Conservation (phyloP, 2,797 vertebrate species). For the Hoplostethus mediterraneus region DNA sequence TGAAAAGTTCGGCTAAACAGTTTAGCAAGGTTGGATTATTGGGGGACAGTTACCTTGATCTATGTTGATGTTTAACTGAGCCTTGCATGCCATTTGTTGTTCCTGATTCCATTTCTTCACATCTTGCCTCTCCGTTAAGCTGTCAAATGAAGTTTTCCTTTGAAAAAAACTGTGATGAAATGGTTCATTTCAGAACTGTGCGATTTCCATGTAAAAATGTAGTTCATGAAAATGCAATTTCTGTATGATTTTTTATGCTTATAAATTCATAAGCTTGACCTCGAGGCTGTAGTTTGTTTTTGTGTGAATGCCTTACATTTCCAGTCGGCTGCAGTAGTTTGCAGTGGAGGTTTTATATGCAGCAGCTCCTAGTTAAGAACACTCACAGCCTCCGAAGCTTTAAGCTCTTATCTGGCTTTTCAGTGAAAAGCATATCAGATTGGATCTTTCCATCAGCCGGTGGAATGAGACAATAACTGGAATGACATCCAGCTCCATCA, state of each 20-base stretch:
- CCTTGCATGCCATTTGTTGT: slow-evolving; percentile 25
- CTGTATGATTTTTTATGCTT: slow-evolving; percentile 4
- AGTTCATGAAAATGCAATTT: slow-evolving; percentile 11
- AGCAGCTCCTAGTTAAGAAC: background rate
- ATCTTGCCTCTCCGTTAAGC: background rate
- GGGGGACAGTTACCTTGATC: background rate
- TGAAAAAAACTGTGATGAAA: slow-evolving; percentile 13
- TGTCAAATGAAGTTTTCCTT: slow-evolving; percentile 13
- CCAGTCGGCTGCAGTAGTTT: background rate
- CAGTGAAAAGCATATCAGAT: slow-evolving; percentile 4
- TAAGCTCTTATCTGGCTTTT: slow-evolving; percentile 3
- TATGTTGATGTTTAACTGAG: slow-evolving; percentile 14
- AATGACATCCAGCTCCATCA: slow-evolving; percentile 4
- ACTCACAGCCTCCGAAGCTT: background rate
- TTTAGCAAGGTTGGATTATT: background rate
- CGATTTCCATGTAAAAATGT: slow-evolving; percentile 15
- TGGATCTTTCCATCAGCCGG: background rate
- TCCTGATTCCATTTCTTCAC: background rate
- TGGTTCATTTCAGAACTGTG: slow-evolving; percentile 7
- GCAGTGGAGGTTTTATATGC: background rate
- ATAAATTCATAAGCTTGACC: slow-evolving; percentile 6
- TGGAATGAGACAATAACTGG: slow-evolving; percentile 6
- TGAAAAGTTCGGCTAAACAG: background rate
- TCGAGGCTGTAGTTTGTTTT: background rate
- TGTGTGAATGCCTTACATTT: background rate